phyloP scores from a whole-genome alignment of 2,113 vertebrate species.

The Gymnarchus niloticus region DNA sequence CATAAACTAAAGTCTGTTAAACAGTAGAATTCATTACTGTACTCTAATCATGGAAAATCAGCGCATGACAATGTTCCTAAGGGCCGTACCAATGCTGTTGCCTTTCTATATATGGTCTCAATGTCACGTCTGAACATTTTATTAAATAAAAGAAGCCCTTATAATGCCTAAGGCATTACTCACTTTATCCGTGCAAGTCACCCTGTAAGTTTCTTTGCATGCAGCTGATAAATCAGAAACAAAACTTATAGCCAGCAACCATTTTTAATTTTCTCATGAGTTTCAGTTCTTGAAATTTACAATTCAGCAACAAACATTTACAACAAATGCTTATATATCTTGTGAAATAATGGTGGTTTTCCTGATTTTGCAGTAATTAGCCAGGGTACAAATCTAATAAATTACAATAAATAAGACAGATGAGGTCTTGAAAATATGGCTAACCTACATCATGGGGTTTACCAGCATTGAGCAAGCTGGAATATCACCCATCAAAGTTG shows the following conservation, averaged over 20 bases:
- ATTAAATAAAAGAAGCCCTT: no score
- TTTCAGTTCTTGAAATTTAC: conserved; percentile 67
- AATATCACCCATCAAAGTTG: background rate
- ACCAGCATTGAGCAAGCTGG: conserved; percentile 13
- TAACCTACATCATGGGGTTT: conserved; percentile 3
- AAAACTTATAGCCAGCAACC: conserved; percentile 50
- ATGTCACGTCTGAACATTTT: background rate
- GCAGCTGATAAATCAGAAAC: conserved; percentile 12
- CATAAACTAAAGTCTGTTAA: no score
- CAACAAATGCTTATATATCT: conserved; percentile 63
- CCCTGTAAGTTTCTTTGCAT: no score
- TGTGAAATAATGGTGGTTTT: conserved; percentile 57
- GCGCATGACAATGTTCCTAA: background rate
- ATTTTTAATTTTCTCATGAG: conserved; percentile 59
- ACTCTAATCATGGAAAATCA: background rate
- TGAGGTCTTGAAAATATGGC: conserved; percentile 44
- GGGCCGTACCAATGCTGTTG: background rate
- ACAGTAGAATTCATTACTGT: background rate
- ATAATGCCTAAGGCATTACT: background rate
- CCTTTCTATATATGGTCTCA: background rate
- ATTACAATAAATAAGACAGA: conserved; percentile 50
- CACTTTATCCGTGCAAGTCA: background rate
- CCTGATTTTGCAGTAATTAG: conserved; percentile 48
- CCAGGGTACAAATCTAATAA: conserved; percentile 52
- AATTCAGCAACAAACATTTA: conserved; percentile 65